Evolutionary conservation across 1,140 invertebrate species (phyloP), one percentile per base, ranked within the genome.

Genomic region (Drosophila elegans): DNA sequence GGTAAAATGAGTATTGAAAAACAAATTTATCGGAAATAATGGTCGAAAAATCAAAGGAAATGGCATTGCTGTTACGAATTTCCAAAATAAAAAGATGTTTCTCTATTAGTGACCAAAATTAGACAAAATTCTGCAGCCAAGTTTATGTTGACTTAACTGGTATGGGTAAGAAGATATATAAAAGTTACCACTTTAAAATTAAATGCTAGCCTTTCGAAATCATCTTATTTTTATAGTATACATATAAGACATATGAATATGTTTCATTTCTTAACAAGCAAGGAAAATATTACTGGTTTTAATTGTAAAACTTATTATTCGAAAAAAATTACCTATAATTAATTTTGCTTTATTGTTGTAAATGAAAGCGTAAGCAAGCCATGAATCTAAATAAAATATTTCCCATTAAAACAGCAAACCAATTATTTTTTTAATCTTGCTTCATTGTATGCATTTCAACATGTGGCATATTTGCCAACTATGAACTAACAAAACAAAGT

Each of bases 401-500:
- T 44, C 7, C 11, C 5, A 36, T 34, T 34, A 41, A 45, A 44
- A 45, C 10, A 63, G 12, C 13, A 36, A 44, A 44, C 9, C 29
- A 60, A 60, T 60, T 44, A 60, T 46, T 46, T 64, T 57, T 64
- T 13, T 44, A 44, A 16, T 29, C 61, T 27, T 60, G 1, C 53
- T 34, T 38, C 7, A n/a, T 44, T 68, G 46, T 63, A 3, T 51
- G 11, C 16, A 44, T 61, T 61, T 13, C 38, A 3, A 44, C 46
- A 45, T 52, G 32, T 10, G 53, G 60, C 60, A 52, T 53, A 68
- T 66, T 68, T 60, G 41, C 46, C 46, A 34, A 42, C 54, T 38
- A 48, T 61, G 34, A 41, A 49, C 64, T 68, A 64, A 52, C 64
- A 52, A 68, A 51, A 52, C 64, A 67, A 42, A 42, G 41, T 27